Evolutionary conservation across 92 coral and sea anemone species (phyloP), one percentile per base, ranked within the genome.

Genomic region (Heliopora coerulea): DNA sequence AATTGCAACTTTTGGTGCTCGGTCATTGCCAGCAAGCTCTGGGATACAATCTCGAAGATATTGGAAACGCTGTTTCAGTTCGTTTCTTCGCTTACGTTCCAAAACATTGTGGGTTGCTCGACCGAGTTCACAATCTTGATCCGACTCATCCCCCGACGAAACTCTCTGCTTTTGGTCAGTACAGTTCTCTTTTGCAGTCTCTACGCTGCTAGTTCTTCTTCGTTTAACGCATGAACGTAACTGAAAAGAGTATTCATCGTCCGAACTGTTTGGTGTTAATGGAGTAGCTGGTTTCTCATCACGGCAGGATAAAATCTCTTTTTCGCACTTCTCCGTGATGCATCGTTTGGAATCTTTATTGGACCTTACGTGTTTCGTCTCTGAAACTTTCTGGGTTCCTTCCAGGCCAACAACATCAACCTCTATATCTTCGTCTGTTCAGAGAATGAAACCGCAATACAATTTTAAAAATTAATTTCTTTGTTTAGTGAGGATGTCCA

Each of bases 381-480:
- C 80, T 14, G 44, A 63, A 37, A 90, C 96, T 49, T 72, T 91
- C 78, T 88, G 88, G 49, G 54, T 50, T 42, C 84, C 83, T 74
- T 95, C 99, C 65, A 95, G 86, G 46, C 97, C 85, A 72, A 95
- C 99, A 24, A 95, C 99, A 56, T 95, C 97, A 15, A 91, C 91
- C 79, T 91, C 98, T 20, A 90, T 96, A 72, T 92, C 97, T 87
- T 95, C 99, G 66, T 91, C 97, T 91, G 83, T 88, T 85, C 74
- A 57, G 68, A 73, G 85, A 79, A 62, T 15, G 52, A 8, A 15
- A 46, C 7, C 12, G n/a, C 15, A 15, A 8, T 46, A 46, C 52
- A 46, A 46, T 46, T 46, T 46, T 6, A 76, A 68, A 49, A 73
- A 73, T 68, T 33, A 80, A 58, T 50, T 77, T 19, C 26, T 35